These are phyloP conservation scores for Micrasema minimum DNA, from an alignment of 1,140 invertebrate genomes.

Conservation along the genomic window DNA sequence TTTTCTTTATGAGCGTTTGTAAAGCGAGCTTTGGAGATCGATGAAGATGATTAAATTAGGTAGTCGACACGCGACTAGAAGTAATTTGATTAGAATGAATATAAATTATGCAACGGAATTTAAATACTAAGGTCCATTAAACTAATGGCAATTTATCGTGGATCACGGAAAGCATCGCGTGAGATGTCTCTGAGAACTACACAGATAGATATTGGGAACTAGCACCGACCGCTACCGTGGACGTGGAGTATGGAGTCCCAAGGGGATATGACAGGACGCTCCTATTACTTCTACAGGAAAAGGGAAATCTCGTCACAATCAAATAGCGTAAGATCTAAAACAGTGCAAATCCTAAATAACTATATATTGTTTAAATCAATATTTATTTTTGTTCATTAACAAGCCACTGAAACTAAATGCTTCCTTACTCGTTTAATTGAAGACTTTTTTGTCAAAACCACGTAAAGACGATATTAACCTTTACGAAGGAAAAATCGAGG, in stretches of 20 bases:
- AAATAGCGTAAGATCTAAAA: background rate
- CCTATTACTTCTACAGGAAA: background rate
- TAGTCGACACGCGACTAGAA: background rate
- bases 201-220: background rate
- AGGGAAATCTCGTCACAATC: background rate
- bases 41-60: background rate
- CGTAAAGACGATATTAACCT: too few relatives aligned
- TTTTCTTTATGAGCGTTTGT: too few relatives aligned
- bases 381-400: too few relatives aligned
- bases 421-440: too few relatives aligned
- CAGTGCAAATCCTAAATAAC: background rate
- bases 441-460: too few relatives aligned
- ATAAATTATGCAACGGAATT: conserved; percentile 17
- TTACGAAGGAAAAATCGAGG: too few relatives aligned
- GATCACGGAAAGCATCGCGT: conserved; percentile 13
- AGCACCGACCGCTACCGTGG: background rate
- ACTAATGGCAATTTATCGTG: background rate
- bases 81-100: background rate
- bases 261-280: background rate
- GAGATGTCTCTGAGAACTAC: background rate
- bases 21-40: too few relatives aligned
- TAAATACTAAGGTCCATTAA: background rate
- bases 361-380: too few relatives aligned
- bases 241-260: too few relatives aligned
- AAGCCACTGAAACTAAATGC: too few relatives aligned